Percentiles rank a stretch among this genome's conserved stretches.
These are phyloP conservation scores for Caenorhabditis zanzibari DNA, from an alignment of 2,888 invertebrate species.

Conservation along the genomic window DNA sequence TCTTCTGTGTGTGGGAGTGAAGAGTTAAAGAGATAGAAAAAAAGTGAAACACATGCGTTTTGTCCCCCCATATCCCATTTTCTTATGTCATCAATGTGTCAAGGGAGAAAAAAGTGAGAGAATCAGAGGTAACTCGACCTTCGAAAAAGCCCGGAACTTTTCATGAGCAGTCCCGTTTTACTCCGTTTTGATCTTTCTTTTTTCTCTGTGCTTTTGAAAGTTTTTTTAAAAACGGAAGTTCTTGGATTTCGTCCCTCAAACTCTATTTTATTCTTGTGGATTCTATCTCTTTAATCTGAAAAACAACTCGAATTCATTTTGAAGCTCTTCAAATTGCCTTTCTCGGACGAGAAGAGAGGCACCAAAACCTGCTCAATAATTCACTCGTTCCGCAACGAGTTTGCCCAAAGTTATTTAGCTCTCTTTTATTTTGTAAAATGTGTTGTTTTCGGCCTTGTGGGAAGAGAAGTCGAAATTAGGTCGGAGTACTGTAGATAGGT, in stretches of 20 bases:
- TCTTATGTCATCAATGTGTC: constrained; percentile 39
- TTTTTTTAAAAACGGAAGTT: constrained; percentile 20
- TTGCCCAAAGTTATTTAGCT: constrained; percentile 30
- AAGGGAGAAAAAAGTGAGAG: constrained; percentile 1
- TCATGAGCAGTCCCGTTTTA: constrained; percentile 16
- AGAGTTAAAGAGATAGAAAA: constrained; percentile 22
- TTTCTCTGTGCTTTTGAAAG: background rate
- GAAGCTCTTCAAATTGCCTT: constrained; percentile 35
- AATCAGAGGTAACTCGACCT: constrained; percentile 48
- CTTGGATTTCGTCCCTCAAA: background rate
- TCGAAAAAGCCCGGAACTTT: constrained; percentile 32
- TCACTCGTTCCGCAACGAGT: constrained; percentile 58
- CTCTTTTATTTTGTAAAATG: constrained; percentile 18
- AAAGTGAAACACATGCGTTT: constrained; percentile 55
- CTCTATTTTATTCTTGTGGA: background rate
- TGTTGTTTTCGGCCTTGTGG: background rate
- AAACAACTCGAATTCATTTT: constrained; percentile 12
- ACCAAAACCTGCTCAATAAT: constrained; percentile 51
- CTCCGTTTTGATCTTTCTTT: constrained; percentile 11
- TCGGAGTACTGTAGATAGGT: background rate
- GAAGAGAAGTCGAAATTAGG: background rate
- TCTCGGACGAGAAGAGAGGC: background rate
- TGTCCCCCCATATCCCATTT: background rate
- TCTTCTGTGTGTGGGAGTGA: constrained; percentile 45
- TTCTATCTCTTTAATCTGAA: constrained; percentile 8